Conservation (phyloP, 2,797 vertebrate genomes). For the Lutjanus argentimaculatus region DNA sequence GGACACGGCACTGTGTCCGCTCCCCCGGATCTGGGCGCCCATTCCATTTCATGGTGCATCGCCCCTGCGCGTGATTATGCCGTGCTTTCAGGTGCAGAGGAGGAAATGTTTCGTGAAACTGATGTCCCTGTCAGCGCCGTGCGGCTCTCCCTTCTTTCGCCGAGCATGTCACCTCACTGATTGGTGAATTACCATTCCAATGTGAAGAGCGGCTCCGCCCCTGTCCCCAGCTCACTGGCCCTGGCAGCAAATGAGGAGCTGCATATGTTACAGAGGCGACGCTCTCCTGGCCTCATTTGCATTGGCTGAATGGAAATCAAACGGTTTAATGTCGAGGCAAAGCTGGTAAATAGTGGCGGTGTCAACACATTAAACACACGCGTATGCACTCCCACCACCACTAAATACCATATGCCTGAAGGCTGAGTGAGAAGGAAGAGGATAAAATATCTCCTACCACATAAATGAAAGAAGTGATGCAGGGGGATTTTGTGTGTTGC, state of each 20-base stretch:
- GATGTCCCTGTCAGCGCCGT: constrained; percentile 92
- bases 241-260: constrained; percentile 83
- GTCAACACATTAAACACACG: constrained; percentile 74
- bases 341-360: constrained; percentile 84
- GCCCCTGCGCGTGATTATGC: constrained; percentile 89
- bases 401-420: constrained; percentile 58
- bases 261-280: constrained; percentile 89
- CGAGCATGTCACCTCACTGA: constrained; percentile 90
- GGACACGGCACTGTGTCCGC: constrained; percentile 88
- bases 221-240: constrained; percentile 68
- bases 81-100: constrained; percentile 91
- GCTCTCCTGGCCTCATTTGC: constrained; percentile 86
- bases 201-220: constrained; percentile 84
- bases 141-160: constrained; percentile 86
- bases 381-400: background rate
- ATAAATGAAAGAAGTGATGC: constrained; percentile 25
- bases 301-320: constrained; percentile 89
- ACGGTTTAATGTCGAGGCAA: constrained; percentile 81
- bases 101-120: constrained; percentile 94
- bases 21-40: constrained; percentile 88
- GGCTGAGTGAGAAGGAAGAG: constrained; percentile 38
- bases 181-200: constrained; percentile 92
- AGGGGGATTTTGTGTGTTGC: constrained; percentile 24
- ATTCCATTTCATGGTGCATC: constrained; percentile 93
- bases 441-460: constrained; percentile 33